Conservation (phyloP, 2,113 vertebrate species). For the Coryphaenoides rupestris region DNA sequence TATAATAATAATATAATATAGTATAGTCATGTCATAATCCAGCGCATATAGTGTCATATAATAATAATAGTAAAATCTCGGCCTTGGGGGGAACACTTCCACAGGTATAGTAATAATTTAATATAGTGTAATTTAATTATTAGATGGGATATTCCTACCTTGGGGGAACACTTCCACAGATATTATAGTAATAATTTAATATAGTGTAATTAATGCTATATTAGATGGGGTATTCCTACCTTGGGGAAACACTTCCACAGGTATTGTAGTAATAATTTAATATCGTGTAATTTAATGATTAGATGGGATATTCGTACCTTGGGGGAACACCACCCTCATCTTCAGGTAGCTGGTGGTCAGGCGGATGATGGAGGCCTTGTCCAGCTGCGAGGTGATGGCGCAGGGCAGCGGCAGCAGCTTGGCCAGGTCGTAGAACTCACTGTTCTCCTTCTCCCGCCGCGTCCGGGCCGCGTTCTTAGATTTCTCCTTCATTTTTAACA, state of each 20-base stretch:
- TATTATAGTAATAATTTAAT: slow-evolving; percentile 9
- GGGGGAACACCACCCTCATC: slow-evolving; percentile 95
- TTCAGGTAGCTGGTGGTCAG: slow-evolving; percentile 98
- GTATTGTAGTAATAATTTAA: slow-evolving; percentile 10
- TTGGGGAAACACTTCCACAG: too few species aligned
- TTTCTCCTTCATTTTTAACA: slow-evolving; percentile 90
- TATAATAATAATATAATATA: too few species aligned
- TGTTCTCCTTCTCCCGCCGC: slow-evolving; percentile 97
- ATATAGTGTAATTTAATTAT: neutral
- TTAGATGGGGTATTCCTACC: slow-evolving; percentile 72
- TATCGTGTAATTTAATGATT: neutral
- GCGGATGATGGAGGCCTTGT: slow-evolving; percentile 98
- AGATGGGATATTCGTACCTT: slow-evolving; percentile 79
- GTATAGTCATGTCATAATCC: too few species aligned
- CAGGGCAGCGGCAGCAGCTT: slow-evolving; percentile 95
- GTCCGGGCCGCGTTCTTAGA: slow-evolving; percentile 98
- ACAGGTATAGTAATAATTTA: slow-evolving; percentile 9
- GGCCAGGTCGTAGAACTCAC: slow-evolving; percentile 98
- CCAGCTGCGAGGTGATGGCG: slow-evolving; percentile 97
- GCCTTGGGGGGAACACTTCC: too few species aligned
- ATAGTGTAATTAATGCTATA: neutral
- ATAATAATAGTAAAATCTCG: too few species aligned
- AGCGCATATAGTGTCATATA: too few species aligned
- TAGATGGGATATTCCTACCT: slow-evolving; percentile 76
- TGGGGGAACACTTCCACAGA: too few species aligned